Evolutionary conservation across 1,140 invertebrate genomes (phyloP).

Genomic region (Diuraphis noxia): DNA sequence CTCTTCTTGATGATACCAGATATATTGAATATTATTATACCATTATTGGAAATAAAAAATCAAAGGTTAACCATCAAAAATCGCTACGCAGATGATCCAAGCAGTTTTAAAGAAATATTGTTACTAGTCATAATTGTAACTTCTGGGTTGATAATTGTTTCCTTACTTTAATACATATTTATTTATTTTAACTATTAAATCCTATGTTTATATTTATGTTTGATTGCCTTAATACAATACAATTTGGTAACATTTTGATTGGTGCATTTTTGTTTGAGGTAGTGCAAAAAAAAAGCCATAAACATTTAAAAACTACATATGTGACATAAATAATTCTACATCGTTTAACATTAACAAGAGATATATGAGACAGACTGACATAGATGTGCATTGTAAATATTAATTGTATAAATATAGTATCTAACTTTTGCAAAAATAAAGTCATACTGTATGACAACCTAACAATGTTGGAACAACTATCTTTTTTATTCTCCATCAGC

Average conservation of each 20-base stretch:
- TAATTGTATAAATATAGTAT: neutral
- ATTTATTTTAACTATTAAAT: conserved; percentile 14
- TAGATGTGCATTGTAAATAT: conserved; percentile 1
- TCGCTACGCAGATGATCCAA: neutral
- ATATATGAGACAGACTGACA: neutral
- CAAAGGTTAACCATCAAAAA: neutral
- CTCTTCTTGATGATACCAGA: conserved; percentile 77
- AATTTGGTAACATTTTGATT: conserved; percentile 41
- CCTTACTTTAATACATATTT: conserved; percentile 26
- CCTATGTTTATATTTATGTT: conserved; percentile 25
- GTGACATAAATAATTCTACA: neutral
- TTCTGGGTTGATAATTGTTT: conserved; percentile 42
- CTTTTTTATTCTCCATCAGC: conserved; percentile 34
- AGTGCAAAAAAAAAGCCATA: conserved; percentile 24
- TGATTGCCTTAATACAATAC: neutral
- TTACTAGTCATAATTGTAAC: conserved; percentile 33
- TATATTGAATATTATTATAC: conserved; percentile 69
- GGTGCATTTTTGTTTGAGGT: conserved; percentile 31
- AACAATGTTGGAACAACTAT: conserved; percentile 9
- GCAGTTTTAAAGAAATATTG: conserved; percentile 30
- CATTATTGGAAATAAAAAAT: conserved; percentile 57
- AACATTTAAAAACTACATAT: neutral
- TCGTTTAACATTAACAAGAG: neutral
- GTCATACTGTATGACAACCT: conserved; percentile 15
- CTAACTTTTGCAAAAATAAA: neutral